Evolutionary conservation across 2,888 invertebrate species (phyloP).

Genomic region (Xestia xanthographa): DNA sequence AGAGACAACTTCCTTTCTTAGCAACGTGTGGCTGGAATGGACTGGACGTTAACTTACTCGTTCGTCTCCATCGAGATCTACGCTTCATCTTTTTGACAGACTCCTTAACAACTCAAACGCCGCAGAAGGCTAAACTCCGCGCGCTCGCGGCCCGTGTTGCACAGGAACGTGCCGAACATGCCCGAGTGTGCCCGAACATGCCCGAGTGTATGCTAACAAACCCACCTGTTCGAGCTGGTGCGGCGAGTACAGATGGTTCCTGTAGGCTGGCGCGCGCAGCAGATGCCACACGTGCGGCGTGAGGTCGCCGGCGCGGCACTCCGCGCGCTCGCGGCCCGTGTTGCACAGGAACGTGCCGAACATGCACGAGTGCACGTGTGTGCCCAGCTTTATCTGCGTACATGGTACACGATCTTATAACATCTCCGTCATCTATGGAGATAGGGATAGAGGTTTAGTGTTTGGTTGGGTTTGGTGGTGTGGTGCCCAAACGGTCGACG

Average conservation of each 20-base stretch:
- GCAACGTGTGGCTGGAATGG: neutral
- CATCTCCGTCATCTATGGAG: conserved; percentile 38
- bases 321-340: conserved; percentile 93
- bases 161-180: conserved; percentile 99
- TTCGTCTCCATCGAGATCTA: no score
- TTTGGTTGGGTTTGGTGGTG: neutral
- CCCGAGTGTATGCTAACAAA: neutral
- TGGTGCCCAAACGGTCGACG: neutral
- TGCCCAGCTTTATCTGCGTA: conserved; percentile 96
- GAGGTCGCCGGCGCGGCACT: conserved; percentile 91
- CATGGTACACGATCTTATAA: conserved; percentile 33
- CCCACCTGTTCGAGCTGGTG: conserved; percentile 72
- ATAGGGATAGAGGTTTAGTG: conserved; percentile 30
- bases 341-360: conserved; percentile 99
- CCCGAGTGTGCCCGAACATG: conserved; percentile 93
- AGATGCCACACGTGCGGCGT: conserved; percentile 97
- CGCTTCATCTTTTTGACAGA: neutral
- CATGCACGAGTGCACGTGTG: conserved; percentile 98
- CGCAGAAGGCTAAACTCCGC: no score
- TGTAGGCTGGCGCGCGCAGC: conserved; percentile 94
- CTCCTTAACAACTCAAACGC: neutral
- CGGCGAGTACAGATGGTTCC: conserved; percentile 95
- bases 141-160: conserved; percentile 92
- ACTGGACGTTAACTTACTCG: neutral
- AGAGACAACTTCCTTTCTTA: conserved; percentile 1